Base-by-base conservation (phyloP, 2,797 vertebrate genomes). In the Enteromius fasciolatus region DNA sequence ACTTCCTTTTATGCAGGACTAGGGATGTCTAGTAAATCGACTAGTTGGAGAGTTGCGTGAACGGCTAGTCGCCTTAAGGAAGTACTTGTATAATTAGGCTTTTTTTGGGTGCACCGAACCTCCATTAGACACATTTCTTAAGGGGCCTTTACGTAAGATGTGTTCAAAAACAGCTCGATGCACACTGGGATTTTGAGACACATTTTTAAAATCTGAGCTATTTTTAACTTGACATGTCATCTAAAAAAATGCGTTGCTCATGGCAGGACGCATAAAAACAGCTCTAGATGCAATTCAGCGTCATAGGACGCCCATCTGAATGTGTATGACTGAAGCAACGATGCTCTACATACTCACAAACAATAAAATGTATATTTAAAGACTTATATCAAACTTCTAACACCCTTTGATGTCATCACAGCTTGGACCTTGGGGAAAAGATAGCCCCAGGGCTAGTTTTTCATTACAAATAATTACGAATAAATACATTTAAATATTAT, bases 161-260 rank as follows among this genome's bases (percentile, higher is more conserved):
- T 61, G 74, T 28, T 61, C 17, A 48, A 66, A 66, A 64, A n/a
- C 41, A 48, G 75, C 17, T 64, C 64, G 59, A 46, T 6, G 11
- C 54, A 46, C 59, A 64, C 57, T 33, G 41, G 41, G 18, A 15
- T 48, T 63, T 48, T 18, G 17, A 64, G 39, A 33, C 25, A 46
- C 5, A 1, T 64, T 48, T 76, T 63, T 76, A 11, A 44, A 76
- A 28, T 36, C 17, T 6, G n/a, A 44, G 59, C 44, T 64, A 64
- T 66, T 66, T 66, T 78, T 78, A 66, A 78, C 76, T 50, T 48
- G 61, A 77, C 25, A 15, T 77, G 76, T n/a, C 28, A 78, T 48
- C 18, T n/a, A 14, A 64, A 50, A 77, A 77, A 64, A n/a, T 23
- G 0, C 17, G 46, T 14, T 5, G 11, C 61, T 64, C 10, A 77